Evolutionary conservation across 2,888 invertebrate genomes (phyloP).

Genomic region (Epirrita christyi): DNA sequence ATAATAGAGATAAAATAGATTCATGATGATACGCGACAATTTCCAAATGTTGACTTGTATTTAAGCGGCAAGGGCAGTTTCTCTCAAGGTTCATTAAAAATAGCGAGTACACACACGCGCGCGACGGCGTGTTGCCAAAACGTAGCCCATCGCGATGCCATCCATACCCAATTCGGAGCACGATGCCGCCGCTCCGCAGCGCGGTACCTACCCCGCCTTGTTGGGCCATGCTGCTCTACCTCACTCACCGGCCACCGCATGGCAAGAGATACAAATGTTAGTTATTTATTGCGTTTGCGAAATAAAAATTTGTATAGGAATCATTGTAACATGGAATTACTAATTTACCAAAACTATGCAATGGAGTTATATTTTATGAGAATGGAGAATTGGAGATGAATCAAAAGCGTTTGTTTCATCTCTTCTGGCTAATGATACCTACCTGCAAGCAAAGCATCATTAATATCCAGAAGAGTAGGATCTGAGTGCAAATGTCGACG

Average conservation of each 20-base stretch:
- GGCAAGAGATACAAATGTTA: conserved; percentile 8
- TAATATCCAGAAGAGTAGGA: too few species aligned
- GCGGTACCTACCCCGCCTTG: too few species aligned
- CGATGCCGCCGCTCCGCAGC: conserved; percentile 29
- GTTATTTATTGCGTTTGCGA: conserved; percentile 11
- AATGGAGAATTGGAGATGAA: not conserved
- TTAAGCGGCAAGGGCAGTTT: conserved; percentile 79
- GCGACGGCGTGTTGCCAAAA: conserved; percentile 78
- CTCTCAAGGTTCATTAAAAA: conserved; percentile 82
- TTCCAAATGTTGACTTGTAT: conserved; percentile 56
- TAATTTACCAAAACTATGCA: not conserved
- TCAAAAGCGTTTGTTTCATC: not conserved
- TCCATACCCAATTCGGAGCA: conserved; percentile 65
- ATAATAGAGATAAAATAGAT: conserved; percentile 55
- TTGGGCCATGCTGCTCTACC: conserved; percentile 24
- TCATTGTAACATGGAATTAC: conserved; percentile 6
- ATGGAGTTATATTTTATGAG: not conserved
- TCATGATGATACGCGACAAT: conserved; percentile 49
- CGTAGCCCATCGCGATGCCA: conserved; percentile 57
- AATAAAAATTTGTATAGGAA: conserved; percentile 11
- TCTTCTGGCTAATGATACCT: too few species aligned
- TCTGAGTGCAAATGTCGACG: too few species aligned
- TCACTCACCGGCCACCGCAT: conserved; percentile 11
- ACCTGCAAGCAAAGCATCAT: too few species aligned
- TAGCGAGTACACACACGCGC: conserved; percentile 58